Conservation (phyloP, 2,888 invertebrate species). For the Ernsta delagoae region DNA sequence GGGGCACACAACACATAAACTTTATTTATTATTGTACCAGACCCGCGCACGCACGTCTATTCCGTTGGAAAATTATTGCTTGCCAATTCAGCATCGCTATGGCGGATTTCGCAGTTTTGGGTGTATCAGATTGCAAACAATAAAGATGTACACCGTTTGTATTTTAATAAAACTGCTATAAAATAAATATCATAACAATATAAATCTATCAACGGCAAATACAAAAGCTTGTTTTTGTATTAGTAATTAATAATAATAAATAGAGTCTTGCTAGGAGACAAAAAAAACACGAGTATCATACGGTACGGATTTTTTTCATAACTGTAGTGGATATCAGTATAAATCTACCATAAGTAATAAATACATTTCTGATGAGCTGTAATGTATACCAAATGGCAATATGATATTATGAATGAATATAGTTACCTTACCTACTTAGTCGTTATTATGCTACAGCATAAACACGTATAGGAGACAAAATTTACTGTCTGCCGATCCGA, state of each 20-base stretch:
- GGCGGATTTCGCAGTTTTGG: background rate
- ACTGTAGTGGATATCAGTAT: too few species aligned
- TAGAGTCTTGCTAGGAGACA: too few species aligned
- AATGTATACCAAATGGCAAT: too few species aligned
- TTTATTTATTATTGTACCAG: slow-evolving; percentile 75
- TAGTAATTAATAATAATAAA: too few species aligned
- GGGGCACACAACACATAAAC: slow-evolving; percentile 66
- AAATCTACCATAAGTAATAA: too few species aligned
- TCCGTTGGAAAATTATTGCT: slow-evolving; percentile 73
- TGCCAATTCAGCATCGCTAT: slow-evolving; percentile 65
- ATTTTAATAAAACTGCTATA: background rate
- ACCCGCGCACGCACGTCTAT: slow-evolving; percentile 74
- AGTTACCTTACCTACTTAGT: too few species aligned
- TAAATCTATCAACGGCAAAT: background rate
- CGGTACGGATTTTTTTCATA: too few species aligned
- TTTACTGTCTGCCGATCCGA: slow-evolving; percentile 73
- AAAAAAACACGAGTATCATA: too few species aligned
- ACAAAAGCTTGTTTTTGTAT: too few species aligned
- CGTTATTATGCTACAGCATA: slow-evolving; percentile 47
- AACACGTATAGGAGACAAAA: slow-evolving; percentile 63
- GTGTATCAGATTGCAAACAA: background rate
- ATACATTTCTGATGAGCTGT: too few species aligned
- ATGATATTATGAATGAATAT: too few species aligned
- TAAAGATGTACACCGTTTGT: background rate
- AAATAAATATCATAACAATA: too few species aligned